These are phyloP conservation scores for Porphyrio hochstetteri DNA, from an alignment of 2,113 vertebrate species.

Conservation along the genomic window DNA sequence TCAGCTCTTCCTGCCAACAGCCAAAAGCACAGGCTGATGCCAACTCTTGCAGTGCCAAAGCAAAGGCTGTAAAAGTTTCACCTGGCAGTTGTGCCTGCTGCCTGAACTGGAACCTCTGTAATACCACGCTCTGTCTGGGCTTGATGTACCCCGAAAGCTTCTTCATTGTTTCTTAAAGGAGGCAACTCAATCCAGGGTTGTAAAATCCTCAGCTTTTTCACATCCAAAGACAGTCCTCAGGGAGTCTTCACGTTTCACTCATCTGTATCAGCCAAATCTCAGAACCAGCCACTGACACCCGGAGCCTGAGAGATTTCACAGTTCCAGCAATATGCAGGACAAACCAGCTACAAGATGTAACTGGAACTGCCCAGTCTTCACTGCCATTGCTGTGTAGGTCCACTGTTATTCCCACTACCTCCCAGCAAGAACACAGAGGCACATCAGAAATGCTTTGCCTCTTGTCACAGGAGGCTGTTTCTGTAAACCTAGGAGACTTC, in stretches of 20 bases:
- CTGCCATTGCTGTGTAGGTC: rapidly evolving
- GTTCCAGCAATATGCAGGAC: background rate
- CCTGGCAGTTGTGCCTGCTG: constrained; percentile 11
- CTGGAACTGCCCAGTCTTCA: background rate
- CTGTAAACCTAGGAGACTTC: background rate
- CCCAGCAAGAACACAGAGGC: background rate
- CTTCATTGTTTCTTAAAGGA: constrained; percentile 15
- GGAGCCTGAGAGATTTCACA: background rate
- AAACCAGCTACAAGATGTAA: background rate
- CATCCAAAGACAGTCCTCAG: background rate
- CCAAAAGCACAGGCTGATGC: constrained; percentile 51
- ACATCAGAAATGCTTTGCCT: background rate
- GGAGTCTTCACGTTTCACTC: background rate
- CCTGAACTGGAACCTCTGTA: constrained; percentile 34
- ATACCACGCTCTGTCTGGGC: background rate
- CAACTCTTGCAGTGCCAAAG: background rate
- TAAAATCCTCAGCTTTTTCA: constrained; percentile 11
- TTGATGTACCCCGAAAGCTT: constrained; percentile 14
- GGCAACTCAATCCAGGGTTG: background rate
- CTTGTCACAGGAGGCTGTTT: background rate
- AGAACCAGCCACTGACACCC: background rate
- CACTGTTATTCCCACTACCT: background rate
- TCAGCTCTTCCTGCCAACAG: constrained; percentile 20
- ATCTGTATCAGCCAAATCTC: background rate
- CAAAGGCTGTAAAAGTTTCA: constrained; percentile 6